phyloP scores from a whole-genome alignment of 1,140 invertebrate genomes.

The Drosophila rufa region DNA sequence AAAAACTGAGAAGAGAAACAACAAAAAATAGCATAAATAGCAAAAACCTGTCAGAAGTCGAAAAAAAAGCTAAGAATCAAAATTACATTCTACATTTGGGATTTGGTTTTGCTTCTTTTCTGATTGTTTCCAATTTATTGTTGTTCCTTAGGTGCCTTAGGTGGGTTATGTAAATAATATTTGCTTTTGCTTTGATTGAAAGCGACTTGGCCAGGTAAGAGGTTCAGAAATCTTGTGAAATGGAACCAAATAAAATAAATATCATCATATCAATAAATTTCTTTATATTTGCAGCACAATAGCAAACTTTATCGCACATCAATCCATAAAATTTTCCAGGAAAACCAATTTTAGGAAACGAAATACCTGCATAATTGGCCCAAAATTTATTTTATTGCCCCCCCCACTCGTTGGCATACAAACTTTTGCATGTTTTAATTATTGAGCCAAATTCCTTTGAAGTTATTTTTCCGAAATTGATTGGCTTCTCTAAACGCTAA shows the following conservation, averaged over 20 bases:
- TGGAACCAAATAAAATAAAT: slow-evolving; percentile 1
- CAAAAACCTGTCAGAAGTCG: slow-evolving; percentile 43
- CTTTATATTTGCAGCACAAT: background rate
- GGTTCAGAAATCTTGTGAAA: slow-evolving; percentile 5
- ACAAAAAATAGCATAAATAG: slow-evolving; percentile 27
- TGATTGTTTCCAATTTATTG: slow-evolving; percentile 13
- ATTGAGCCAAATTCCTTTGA: slow-evolving; percentile 5
- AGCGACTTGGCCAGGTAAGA: background rate
- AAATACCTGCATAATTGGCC: background rate
- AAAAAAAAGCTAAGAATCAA: slow-evolving; percentile 11
- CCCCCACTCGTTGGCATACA: background rate
- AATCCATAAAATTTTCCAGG: background rate
- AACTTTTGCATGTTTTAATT: slow-evolving; percentile 1
- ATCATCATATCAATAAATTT: background rate
- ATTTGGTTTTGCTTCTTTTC: slow-evolving; percentile 2
- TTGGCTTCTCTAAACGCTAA: background rate
- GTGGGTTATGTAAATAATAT: slow-evolving; percentile 38
- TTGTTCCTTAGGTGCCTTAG: slow-evolving; percentile 10
- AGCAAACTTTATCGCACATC: background rate
- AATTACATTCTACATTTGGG: slow-evolving; percentile 12
- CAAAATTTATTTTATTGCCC: background rate
- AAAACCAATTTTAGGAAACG: background rate
- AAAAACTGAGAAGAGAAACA: slow-evolving; percentile 16
- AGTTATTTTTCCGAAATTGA: background rate
- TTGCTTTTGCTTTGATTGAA: slow-evolving; percentile 20